Percentiles rank a stretch among this genome's conserved stretches.
phyloP scores from a whole-genome alignment of 2,888 invertebrate genomes.

The Orthosia gothica region DNA sequence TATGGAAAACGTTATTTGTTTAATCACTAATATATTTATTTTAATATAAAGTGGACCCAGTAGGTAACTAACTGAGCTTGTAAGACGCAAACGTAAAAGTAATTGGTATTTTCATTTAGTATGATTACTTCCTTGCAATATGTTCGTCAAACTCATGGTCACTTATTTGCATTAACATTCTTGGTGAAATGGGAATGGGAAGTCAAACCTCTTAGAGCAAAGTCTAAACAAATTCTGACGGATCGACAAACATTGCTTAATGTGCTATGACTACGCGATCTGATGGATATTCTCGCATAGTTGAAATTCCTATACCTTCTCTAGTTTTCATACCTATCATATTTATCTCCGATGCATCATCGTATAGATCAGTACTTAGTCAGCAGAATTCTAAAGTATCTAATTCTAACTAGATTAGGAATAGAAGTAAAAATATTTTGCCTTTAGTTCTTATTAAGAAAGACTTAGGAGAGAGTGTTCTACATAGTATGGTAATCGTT shows the following conservation, averaged over 20 bases:
- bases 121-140: background rate
- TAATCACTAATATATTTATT: background rate
- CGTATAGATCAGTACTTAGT: background rate
- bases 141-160: background rate
- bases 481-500: no score
- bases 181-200: background rate
- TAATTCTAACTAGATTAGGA: background rate
- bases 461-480: background rate
- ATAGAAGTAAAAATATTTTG: background rate
- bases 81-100: no score
- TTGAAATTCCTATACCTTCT: background rate
- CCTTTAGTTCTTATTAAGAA: background rate
- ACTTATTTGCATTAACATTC: constrained; percentile 23
- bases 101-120: background rate
- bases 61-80: no score
- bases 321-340: background rate
- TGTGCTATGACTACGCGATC: constrained; percentile 14
- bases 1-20: background rate
- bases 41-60: no score
- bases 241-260: constrained; percentile 31
- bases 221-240: constrained; percentile 43
- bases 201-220: constrained; percentile 18
- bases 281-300: constrained; percentile 4
- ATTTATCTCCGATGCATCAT: background rate
- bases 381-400: background rate